Evolutionary conservation across 2,113 vertebrate species (phyloP), one percentile per base, ranked within the genome.

Genomic region (Chrysochloris asiatica): DNA sequence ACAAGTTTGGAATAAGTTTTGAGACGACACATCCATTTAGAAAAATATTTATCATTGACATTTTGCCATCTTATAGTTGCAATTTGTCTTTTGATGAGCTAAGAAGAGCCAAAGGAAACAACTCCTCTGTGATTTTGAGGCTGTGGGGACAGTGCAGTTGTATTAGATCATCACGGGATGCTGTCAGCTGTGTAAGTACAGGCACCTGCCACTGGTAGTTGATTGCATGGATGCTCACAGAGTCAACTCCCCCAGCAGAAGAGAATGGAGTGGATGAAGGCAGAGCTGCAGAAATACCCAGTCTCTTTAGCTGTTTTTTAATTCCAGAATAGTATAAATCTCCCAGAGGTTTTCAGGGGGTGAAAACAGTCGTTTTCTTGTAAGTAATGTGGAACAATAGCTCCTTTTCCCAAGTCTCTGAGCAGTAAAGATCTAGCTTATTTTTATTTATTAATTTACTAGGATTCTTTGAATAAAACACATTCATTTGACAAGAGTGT

Each of bases 81-180:
- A 12, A 4, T 56, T 36, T 92, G 63, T 63, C 24, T 87, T 67
- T n/a, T 47, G 52, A 33, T 14, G 14, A 4, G 14, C 47, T 43
- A 30, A 14, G 24, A 30, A 38, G 43, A 13, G 81, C 6, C 12
- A 4, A 8, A 30, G 22, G 76, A 41, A n/a, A 75, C 2, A 2
- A 14, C 10, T 21, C 13, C 4, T 71, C 1, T 19, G 14, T 30
- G 9, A 21, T 21, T 7, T 19, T 8, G 38, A 36, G 48, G 6
- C 1, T 4, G 0, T 12, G 24, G 71, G 45, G 72, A 10, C 16
- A 8, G 47, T 2, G 17, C 8, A 3, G 7, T 11, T 2, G 8
- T 4, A 3, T 8, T 19, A 11, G 69, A 1, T 21, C 7, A 36
- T 43, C 10, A 0, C 3, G 78, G 2, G 26, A 77, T 3, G 30